A percentile compares a stretch with the other conserved stretches of the same genome.
Conservation (phyloP, 2,113 vertebrate species). For the Pygoscelis antarcticus region DNA sequence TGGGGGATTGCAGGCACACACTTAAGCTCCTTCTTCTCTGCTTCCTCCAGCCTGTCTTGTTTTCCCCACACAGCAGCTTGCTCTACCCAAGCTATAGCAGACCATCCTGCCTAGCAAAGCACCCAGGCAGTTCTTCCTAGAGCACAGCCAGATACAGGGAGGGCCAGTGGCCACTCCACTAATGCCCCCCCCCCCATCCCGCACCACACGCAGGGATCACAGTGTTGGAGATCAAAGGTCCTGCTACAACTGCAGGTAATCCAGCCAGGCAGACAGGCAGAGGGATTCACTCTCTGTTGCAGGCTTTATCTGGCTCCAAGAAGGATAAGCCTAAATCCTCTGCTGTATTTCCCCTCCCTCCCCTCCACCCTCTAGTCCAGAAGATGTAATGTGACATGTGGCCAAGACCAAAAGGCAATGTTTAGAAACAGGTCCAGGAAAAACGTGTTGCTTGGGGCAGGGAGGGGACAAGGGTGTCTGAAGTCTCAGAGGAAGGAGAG, state of each 20-base stretch:
- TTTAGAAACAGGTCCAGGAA: not conserved
- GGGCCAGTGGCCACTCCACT: not conserved
- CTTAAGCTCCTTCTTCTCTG: not conserved
- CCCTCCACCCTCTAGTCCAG: not conserved
- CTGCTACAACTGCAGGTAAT: not conserved
- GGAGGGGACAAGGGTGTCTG: not conserved
- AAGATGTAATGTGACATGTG: not conserved
- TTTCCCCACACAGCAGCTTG: not conserved
- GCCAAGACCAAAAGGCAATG: not conserved
- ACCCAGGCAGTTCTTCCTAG: not conserved
- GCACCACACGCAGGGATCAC: not conserved
- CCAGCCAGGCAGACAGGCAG: not conserved
- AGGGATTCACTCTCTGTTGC: not conserved
- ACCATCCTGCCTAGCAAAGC: not conserved
- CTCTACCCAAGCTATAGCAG: not conserved
- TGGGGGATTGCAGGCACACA: not conserved
- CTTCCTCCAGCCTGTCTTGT: not conserved
- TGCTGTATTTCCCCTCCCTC: not conserved
- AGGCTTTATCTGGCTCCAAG: not conserved
- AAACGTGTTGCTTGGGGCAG: fast-evolving
- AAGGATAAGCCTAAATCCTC: not conserved
- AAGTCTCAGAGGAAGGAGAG: not conserved
- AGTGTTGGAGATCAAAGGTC: not conserved
- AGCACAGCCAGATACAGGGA: not conserved
- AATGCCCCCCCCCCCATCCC: not conserved